phyloP scores from a whole-genome alignment of 2,113 vertebrate species.

The Scatophagus argus region DNA sequence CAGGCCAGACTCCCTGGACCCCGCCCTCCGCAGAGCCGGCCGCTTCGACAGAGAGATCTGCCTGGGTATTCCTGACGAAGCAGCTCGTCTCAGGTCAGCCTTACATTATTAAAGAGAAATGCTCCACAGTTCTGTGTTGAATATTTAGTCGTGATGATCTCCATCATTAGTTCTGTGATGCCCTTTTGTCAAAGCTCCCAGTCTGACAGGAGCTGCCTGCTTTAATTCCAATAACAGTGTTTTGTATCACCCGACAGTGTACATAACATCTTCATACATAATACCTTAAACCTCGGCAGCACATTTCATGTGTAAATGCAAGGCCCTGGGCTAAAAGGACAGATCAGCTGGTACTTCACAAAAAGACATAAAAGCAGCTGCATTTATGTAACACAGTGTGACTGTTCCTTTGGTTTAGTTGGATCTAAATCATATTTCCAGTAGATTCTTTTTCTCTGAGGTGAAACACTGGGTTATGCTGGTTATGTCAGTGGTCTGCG shows the following conservation, averaged over 20 bases:
- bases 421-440: background rate
- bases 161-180: background rate
- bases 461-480: background rate
- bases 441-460: background rate
- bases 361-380: too few species aligned
- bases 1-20: slow-evolving; percentile 94
- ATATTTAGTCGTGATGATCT: background rate
- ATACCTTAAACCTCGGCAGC: too few species aligned
- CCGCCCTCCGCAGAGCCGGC: slow-evolving; percentile 93
- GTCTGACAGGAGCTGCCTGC: too few species aligned
- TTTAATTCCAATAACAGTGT: too few species aligned
- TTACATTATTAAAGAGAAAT: background rate
- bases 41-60: slow-evolving; percentile 97
- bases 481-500: too few species aligned
- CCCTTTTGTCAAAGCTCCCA: background rate
- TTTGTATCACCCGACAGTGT: too few species aligned
- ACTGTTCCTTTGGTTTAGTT: background rate
- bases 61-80: slow-evolving; percentile 95
- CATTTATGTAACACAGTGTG: background rate
- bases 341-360: too few species aligned
- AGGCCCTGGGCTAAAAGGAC: too few species aligned
- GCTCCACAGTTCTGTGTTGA: background rate
- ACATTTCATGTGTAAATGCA: too few species aligned
- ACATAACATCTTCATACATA: too few species aligned
- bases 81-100: slow-evolving; percentile 88